Evolutionary conservation across 2,113 vertebrate species (phyloP).

Genomic region (Egretta garzetta): DNA sequence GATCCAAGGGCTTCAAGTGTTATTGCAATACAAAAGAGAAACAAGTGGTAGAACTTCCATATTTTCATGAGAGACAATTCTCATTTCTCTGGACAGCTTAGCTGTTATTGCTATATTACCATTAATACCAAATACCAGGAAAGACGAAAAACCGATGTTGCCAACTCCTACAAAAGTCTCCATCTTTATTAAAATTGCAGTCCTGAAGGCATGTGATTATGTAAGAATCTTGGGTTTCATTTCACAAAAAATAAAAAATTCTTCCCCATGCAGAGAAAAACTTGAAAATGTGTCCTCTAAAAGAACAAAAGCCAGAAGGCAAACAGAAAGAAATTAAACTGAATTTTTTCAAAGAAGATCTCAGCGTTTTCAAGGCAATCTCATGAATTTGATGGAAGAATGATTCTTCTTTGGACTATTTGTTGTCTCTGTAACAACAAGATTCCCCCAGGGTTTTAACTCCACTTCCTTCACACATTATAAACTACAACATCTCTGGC

Average conservation of each 20-base stretch:
- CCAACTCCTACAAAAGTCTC: not conserved
- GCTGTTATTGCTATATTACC: not conserved
- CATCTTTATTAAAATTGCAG: conserved; percentile 13
- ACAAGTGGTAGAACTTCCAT: not conserved
- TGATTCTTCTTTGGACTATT: not conserved
- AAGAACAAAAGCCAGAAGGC: conserved; percentile 7
- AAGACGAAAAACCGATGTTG: not conserved
- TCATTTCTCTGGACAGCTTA: not conserved
- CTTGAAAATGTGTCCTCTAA: not conserved
- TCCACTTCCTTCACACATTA: not conserved
- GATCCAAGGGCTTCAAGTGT: not conserved
- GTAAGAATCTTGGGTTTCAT: not conserved
- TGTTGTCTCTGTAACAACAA: not conserved
- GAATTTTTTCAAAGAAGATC: not conserved
- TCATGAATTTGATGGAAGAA: not conserved
- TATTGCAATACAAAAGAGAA: not conserved
- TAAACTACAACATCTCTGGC: not conserved
- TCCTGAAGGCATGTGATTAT: conserved; percentile 20
- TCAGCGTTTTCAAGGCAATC: not conserved
- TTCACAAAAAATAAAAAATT: not conserved
- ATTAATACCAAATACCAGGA: not conserved
- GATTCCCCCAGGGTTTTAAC: not conserved
- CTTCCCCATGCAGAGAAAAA: not conserved
- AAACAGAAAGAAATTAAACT: not conserved
- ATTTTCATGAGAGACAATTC: not conserved